Evolutionary conservation across 2,888 invertebrate species (phyloP).

Genomic region (Petrophora chlorosata): DNA sequence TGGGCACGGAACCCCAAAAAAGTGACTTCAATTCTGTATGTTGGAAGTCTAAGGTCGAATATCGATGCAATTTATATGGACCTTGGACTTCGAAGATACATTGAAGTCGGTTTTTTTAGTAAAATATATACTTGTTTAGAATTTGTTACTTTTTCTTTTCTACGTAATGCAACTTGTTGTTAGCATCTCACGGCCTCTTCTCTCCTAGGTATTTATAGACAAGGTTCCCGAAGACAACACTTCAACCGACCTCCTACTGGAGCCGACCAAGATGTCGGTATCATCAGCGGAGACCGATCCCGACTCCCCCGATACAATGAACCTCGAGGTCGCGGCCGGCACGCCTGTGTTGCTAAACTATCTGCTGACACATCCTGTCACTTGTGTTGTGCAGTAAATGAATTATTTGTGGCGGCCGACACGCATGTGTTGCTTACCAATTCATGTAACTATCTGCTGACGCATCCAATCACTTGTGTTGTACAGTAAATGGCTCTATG

Average conservation of each 20-base stretch:
- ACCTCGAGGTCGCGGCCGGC: constrained; percentile 74
- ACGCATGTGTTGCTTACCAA: constrained; percentile 71
- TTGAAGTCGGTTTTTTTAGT: no score
- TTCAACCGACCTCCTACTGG: constrained; percentile 65
- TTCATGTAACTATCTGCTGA: constrained; percentile 72
- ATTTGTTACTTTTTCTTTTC: no score
- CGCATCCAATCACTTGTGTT: constrained; percentile 71
- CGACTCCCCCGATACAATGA: constrained; percentile 48
- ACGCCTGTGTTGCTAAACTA: constrained; percentile 74
- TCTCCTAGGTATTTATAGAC: constrained; percentile 66
- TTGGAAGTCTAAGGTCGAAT: no score
- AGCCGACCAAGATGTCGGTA: constrained; percentile 58
- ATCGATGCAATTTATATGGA: no score
- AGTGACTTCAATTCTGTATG: no score
- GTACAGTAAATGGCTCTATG: constrained; percentile 50
- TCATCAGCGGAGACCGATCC: constrained; percentile 51
- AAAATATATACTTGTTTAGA: no score
- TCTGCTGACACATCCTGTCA: constrained; percentile 72
- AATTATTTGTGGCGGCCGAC: constrained; percentile 77
- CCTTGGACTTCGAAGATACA: no score
- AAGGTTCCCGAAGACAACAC: constrained; percentile 62
- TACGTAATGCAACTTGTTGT: no score
- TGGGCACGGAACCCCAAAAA: no score
- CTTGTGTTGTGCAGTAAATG: no score
- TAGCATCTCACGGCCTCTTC: neutral